Percentiles rank a stretch among this genome's conserved stretches.
Conservation (phyloP, 2,113 vertebrate species). For the Hemichromis elongatus region DNA sequence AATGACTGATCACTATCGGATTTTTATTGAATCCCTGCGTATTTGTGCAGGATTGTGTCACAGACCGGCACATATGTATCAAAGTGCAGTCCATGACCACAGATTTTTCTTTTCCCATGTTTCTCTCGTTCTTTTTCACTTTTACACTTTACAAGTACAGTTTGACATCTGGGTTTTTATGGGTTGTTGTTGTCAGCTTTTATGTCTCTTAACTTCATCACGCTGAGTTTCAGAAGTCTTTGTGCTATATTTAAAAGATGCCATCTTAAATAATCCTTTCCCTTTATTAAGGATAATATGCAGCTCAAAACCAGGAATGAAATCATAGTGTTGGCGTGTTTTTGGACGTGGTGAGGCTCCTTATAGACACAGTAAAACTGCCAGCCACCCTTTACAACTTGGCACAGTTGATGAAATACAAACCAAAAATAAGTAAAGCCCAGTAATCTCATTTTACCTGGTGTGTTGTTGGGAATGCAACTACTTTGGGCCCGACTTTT, state of each 20-base stretch:
- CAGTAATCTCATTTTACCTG: not conserved
- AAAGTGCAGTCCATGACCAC: too few species aligned
- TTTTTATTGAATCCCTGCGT: too few species aligned
- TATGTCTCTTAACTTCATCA: not conserved
- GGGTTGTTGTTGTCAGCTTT: accelerated
- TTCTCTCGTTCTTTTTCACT: not conserved
- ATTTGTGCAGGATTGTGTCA: too few species aligned
- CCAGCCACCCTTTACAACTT: not conserved
- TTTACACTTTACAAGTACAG: not conserved
- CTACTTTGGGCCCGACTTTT: not conserved
- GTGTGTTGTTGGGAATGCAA: not conserved
- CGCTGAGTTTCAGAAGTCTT: not conserved
- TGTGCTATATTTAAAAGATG: not conserved
- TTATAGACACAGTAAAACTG: not conserved
- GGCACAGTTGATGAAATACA: not conserved
- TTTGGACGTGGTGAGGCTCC: not conserved
- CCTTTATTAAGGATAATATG: not conserved
- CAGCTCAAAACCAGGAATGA: accelerated
- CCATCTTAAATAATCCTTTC: not conserved
- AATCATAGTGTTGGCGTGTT: not conserved
- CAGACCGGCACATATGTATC: too few species aligned
- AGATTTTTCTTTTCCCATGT: too few species aligned
- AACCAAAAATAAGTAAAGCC: not conserved
- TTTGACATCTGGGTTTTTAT: accelerated
- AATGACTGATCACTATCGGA: too few species aligned